Conservation (phyloP, 2,888 invertebrate species). For the Exephanes ischioxanthus region DNA sequence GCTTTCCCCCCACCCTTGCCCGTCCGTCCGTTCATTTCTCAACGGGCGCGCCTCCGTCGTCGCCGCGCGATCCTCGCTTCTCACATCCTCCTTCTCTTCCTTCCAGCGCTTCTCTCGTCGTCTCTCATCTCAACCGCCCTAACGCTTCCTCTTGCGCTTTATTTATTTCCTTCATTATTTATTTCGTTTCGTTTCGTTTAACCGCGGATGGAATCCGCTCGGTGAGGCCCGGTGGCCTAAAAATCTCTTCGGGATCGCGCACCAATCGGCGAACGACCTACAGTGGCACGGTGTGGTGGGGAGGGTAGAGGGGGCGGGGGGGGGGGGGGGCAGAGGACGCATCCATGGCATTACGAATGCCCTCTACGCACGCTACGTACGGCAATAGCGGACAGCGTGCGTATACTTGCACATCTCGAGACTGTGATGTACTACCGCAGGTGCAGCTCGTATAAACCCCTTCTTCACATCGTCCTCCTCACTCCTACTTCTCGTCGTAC, state of each 20-base stretch:
- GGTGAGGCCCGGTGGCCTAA: constrained; percentile 63
- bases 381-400: constrained; percentile 13
- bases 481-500: neutral
- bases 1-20: constrained; percentile 20
- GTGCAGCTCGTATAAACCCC: constrained; percentile 57
- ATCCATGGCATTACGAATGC: constrained; percentile 64
- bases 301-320: too few relatives aligned
- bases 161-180: constrained; percentile 45
- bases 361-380: constrained; percentile 65
- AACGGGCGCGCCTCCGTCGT: constrained; percentile 56
- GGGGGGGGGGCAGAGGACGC: constrained; percentile 42
- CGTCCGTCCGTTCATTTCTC: constrained; percentile 47
- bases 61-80: constrained; percentile 40
- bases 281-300: neutral
- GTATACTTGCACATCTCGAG: constrained; percentile 31
- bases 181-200: constrained; percentile 46
- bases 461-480: neutral
- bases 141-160: constrained; percentile 25
- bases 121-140: constrained; percentile 12
- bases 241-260: constrained; percentile 54
- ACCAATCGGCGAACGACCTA: constrained; percentile 44
- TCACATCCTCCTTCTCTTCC: constrained; percentile 1
- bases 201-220: constrained; percentile 48
- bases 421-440: constrained; percentile 66
- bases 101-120: neutral